Base-by-base conservation (phyloP, 1,140 invertebrate species). In the Scaptomyza graminum region DNA sequence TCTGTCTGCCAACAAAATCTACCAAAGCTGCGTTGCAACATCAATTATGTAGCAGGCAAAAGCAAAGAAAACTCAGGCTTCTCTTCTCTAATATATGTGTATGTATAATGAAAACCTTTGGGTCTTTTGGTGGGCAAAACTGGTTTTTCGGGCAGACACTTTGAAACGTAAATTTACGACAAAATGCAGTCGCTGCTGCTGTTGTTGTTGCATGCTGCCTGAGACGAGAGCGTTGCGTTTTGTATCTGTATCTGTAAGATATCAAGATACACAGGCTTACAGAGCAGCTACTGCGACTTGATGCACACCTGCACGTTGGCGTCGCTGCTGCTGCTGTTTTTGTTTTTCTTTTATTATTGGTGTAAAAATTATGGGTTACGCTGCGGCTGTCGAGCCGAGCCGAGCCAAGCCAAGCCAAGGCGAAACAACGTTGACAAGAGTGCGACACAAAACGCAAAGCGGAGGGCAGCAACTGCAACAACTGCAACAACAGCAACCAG, bases 301-400 rank as follows among this genome's bases (percentile, higher is more conserved):
- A 87, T 87, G 83, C 83, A 87, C 83, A 87, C 83, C 83, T 87
- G 83, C 83, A 83, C 43, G 62, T 75, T 75, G 60, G 72, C 61
- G 73, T 77, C 62, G 70, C 43, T 43, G 44, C 41, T 44, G 68
- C 18, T 62, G 41, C 15, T 46, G 18, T 70, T 51, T 57, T 52
- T 55, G 70, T 69, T 78, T 22, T 66, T 68, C 67, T 82, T 87
- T 88, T 88, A 79, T 88, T 88, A 79, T 88, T 88, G 84, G 83
- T 88, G 83, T 88, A 88, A 88, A 88, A 88, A 88, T 88, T 88
- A 88, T 88, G 83, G 83, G 83, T 88, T 88, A 89, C 83, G 79
- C 77, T 76, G 73, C 55, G 55, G 4, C 55, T 49, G 57, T 37
- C 55, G 47, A 62, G 50, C 55, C 62, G 61, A 74, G 71, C 18